Conservation (phyloP, 2,113 vertebrate species). For the Hemibagrus wyckioides region DNA sequence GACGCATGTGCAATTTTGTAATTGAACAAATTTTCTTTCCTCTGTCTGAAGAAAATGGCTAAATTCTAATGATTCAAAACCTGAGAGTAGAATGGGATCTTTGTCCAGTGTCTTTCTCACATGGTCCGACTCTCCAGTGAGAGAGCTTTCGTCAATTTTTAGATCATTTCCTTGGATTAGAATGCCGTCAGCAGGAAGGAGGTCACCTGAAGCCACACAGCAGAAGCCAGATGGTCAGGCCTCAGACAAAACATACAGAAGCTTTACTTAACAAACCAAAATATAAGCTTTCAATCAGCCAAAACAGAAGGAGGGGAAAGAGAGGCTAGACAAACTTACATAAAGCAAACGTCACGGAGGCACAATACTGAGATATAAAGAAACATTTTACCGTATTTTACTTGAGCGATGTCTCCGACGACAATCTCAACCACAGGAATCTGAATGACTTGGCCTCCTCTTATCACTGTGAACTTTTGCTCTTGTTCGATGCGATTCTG, state of each 20-base stretch:
- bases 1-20: neutral
- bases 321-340: slow-evolving; percentile 2
- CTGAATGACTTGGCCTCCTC: slow-evolving; percentile 80
- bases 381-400: slow-evolving; percentile 85
- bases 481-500: slow-evolving; percentile 90
- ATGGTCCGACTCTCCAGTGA: slow-evolving; percentile 97
- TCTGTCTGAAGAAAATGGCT: neutral
- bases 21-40: neutral
- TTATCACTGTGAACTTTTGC: slow-evolving; percentile 78
- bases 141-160: slow-evolving; percentile 95
- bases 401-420: slow-evolving; percentile 86
- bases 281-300: slow-evolving; percentile 31
- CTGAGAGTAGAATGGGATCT: slow-evolving; percentile 94
- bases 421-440: slow-evolving; percentile 84
- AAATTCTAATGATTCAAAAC: slow-evolving; percentile 61
- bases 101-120: slow-evolving; percentile 89
- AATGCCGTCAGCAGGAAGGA: slow-evolving; percentile 92
- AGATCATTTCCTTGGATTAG: slow-evolving; percentile 96
- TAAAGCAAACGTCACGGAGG: neutral
- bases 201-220: slow-evolving; percentile 82
- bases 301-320: neutral
- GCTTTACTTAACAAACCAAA: slow-evolving; percentile 28
- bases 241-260: slow-evolving; percentile 30
- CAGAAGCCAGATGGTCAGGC: slow-evolving; percentile 34
- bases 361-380: neutral